A percentile compares a stretch with the other conserved stretches of the same genome.
Conservation (phyloP, 2,113 vertebrate species). For the Gambusia holbrooki region DNA sequence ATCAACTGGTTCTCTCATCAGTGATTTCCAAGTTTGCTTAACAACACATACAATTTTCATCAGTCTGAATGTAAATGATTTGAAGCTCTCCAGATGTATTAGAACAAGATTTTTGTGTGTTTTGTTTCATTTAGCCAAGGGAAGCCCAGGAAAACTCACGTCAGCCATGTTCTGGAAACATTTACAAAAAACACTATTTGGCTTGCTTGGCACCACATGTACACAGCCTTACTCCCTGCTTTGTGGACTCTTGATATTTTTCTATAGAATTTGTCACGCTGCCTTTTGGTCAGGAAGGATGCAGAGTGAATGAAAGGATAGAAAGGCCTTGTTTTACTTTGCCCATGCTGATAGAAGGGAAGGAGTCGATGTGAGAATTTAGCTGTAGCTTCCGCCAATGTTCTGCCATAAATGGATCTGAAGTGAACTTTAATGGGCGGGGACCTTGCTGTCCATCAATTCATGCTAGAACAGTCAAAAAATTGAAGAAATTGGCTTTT, state of each 20-base stretch:
- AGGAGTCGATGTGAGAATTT: constrained; percentile 32
- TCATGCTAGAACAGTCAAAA: constrained; percentile 30
- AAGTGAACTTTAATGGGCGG: constrained; percentile 46
- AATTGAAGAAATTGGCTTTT: constrained; percentile 18
- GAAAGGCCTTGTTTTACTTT: constrained; percentile 54
- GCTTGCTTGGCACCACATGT: constrained; percentile 59
- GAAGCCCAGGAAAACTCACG: constrained; percentile 30
- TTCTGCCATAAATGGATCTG: constrained; percentile 61
- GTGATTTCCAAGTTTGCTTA: background rate
- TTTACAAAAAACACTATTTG: constrained; percentile 64
- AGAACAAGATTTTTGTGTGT: background rate
- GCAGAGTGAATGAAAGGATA: constrained; percentile 56
- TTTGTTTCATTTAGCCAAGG: constrained; percentile 47
- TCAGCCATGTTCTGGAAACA: constrained; percentile 65
- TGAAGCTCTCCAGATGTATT: background rate
- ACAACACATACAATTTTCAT: background rate
- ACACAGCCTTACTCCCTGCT: constrained; percentile 43
- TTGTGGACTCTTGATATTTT: constrained; percentile 46
- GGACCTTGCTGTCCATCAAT: constrained; percentile 33
- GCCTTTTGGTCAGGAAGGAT: constrained; percentile 53
- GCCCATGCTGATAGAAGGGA: constrained; percentile 47
- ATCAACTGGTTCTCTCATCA: background rate
- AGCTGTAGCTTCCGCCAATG: constrained; percentile 15
- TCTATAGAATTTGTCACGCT: constrained; percentile 59
- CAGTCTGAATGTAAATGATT: background rate